Evolutionary conservation across 1,140 invertebrate genomes (phyloP), one percentile per base, ranked within the genome.

Genomic region (Venturia canescens): DNA sequence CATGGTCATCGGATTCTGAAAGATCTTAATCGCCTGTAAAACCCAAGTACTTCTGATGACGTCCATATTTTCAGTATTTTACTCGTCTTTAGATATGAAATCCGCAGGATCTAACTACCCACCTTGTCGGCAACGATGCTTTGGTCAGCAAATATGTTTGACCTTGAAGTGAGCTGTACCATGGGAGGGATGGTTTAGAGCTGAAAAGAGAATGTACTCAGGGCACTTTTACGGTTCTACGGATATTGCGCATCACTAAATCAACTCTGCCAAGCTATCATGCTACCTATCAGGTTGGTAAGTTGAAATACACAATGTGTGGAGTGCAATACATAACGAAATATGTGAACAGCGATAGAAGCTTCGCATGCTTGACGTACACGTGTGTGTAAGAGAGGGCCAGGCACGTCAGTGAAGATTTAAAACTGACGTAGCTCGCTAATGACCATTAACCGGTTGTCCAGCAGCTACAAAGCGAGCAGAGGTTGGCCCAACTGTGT

Each of bases 371-470:
- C 38, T 44, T 11, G 7, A 44, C 13, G 26, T 5, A 72, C 21
- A 26, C 26, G 26, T 26, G n/a, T 26, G 38, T 26, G 16, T 21
- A 15, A 44, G 18, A 57, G 18, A 23, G 60, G 27, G 7, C 23
- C 4, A 63, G 83, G 67, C 69, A 83, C 78, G 78, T 86, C 80
- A 80, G 80, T 29, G 83, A 89, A 86, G 85, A 89, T 88, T 89
- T 88, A 89, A 89, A 89, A 88, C 86, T 86, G 81, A 80, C 77
- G 82, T 83, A 85, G 83, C 84, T 86, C 84, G 85, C 87, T 90
- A 89, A 90, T 87, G 87, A 87, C 87, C 86, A 90, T 90, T 90
- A 90, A 89, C 88, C 84, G 83, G 79, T 86, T 85, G 85, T 87
- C 87, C 84, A 84, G 83, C 76, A 63, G 50, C 76, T 63, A 63